A percentile compares a stretch with the other conserved stretches of the same genome.
phyloP scores from a whole-genome alignment of 1,140 invertebrate genomes.

The Penaeus indicus region DNA sequence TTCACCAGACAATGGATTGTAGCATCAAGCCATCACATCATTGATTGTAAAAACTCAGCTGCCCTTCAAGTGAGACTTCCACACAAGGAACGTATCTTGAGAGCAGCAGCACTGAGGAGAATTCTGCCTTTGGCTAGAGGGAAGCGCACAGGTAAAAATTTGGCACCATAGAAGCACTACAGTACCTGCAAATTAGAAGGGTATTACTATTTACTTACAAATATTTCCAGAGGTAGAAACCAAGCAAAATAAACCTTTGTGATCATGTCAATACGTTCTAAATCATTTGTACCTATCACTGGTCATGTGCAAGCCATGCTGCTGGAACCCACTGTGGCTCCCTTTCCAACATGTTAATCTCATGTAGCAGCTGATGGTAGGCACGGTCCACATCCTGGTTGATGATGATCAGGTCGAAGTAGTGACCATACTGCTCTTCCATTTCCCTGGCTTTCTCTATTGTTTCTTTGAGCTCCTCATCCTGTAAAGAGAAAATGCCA shows the following conservation, averaged over 20 bases:
- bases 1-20: neutral
- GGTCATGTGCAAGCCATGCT: conserved; percentile 77
- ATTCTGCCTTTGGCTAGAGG: conserved; percentile 49
- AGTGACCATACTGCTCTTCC: conserved; percentile 96
- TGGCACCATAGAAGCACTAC: conserved; percentile 59
- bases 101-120: conserved; percentile 23
- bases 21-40: neutral
- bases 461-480: conserved; percentile 94
- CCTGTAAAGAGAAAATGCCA: conserved; percentile 74
- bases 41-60: conserved; percentile 37
- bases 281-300: conserved; percentile 44
- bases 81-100: neutral
- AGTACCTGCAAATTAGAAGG: conserved; percentile 41
- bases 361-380: conserved; percentile 91
- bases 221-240: conserved; percentile 4
- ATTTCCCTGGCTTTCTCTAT: conserved; percentile 96
- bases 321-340: conserved; percentile 98
- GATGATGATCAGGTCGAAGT: conserved; percentile 97
- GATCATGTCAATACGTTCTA: neutral
- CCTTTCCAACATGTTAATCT: conserved; percentile 94
- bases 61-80: conserved; percentile 25
- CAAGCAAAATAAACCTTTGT: neutral
- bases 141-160: conserved; percentile 56
- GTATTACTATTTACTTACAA: neutral
- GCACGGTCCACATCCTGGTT: conserved; percentile 96